Evolutionary conservation across 2,113 vertebrate species (phyloP), one percentile per base, ranked within the genome.

Genomic region (Myrmophylax atrothorax): DNA sequence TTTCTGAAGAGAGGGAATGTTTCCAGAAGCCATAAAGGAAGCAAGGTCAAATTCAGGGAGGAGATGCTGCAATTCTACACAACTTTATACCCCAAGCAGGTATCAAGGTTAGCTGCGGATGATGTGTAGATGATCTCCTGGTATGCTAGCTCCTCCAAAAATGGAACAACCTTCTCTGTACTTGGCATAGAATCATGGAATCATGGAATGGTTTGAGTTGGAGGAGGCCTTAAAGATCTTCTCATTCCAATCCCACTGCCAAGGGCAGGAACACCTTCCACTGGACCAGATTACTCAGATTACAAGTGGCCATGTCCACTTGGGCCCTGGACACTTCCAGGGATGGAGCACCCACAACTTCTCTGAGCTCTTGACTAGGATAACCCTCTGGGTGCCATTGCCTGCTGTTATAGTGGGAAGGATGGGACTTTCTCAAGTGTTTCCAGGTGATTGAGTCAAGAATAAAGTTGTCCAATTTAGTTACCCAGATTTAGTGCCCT

Each of bases 21-120:
- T 92, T 90, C 75, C 90, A 94, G 72, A 46, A 96, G n/a, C 16
- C 9, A 44, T 63, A 77, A 92, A 67, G 37, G 55, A 94, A 76
- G 33, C 63, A 87, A 85, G 53, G 67, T 76, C 66, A 63, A 67
- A 86, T 59, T 5, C 82, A 84, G 53, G 68, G 18, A 95, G 55
- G 29, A 88, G 46, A 47, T 35, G 28, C 6, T 70, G 35, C 55
- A 62, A 8, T 77, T 88, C 67, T 38, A 17, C 23, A 10, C 35
- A 73, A 29, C 37, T 96, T 92, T 77, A 47, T 62, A 88, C 88
- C 26, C 24, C 2, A 5, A 72, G 74, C 67, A 93, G 78, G 59
- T 83, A 74, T 35, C 59, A 86, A 86, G 59, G 68, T 81, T 70
- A 88, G 35, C 42, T 90, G 77, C 4, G 1, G 69, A 33, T 74